Evolutionary conservation across 2,113 vertebrate genomes (phyloP), one percentile per base, ranked within the genome.

Genomic region (Laticauda laticaudata): DNA sequence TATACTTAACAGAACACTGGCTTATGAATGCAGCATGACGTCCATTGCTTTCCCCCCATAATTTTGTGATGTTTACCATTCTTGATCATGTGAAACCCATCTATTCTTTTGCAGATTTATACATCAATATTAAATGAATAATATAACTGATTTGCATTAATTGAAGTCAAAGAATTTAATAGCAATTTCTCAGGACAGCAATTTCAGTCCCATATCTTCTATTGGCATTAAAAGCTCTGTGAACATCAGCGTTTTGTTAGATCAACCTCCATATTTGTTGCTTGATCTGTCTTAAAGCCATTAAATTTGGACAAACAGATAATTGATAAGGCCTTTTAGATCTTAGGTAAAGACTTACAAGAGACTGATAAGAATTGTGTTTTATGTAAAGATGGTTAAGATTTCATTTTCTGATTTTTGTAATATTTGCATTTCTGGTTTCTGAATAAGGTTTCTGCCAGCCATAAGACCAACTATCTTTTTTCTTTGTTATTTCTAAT

Each of bases 81-180:
- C 81, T 48, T 39, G 56, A 93, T 51, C 23, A 69, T 93, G 92
- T 39, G 55, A 90, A 26, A 85, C 89, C 93, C 92, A 94, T 89
- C 93, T 93, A 21, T 26, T 90, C 26, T 87, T 87, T 45, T 9
- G 48, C 14, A 29, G 53, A 92, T 90, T 91, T 90, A 57, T 4
- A 55, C 64, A 61, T 92, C 87, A 75, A 93, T 91, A 92, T 54
- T 91, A 8, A 1, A 43, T 91, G 0, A 86, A 20, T 9, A 4
- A 64, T 0, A 21, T 48, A 59, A 2, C 48, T 18, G 45, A 92
- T 90, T 86, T 92, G 45, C 3, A 9, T 92, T 86, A 8, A 56
- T 14, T 87, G 57, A 10, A 34, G 57, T 15, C 55, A 4, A 3
- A 0, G 0, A 4, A 24, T 20, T 75, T 20, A 21, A 54, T 91